A percentile compares a stretch with the other conserved stretches of the same genome.
Conservation (phyloP, 2,113 vertebrate genomes). For the Gobio gobio region DNA sequence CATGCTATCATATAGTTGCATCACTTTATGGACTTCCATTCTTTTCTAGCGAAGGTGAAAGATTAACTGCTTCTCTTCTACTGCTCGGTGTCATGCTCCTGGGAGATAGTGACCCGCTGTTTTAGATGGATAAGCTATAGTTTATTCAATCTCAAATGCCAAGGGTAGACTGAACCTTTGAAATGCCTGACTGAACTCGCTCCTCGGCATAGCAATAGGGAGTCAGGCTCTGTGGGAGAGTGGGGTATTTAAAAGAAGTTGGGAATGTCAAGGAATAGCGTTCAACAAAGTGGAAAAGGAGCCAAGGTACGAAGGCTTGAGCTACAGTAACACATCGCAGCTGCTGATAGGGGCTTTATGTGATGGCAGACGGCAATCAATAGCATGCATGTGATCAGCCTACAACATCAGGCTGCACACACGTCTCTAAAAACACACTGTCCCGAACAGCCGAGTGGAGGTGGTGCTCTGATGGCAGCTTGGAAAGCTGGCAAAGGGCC, state of each 20-base stretch:
- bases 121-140: constrained; percentile 58
- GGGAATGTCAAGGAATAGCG: constrained; percentile 33
- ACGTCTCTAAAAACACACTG: constrained; percentile 54
- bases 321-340: background rate
- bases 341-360: background rate
- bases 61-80: constrained; percentile 52
- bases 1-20: constrained; percentile 21
- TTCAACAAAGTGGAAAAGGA: constrained; percentile 12
- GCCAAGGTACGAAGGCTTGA: background rate
- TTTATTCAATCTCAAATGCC: constrained; percentile 58
- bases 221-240: constrained; percentile 32
- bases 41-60: constrained; percentile 48
- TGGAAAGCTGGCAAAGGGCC: constrained; percentile 49
- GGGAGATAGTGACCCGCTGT: constrained; percentile 55
- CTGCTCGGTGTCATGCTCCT: constrained; percentile 48
- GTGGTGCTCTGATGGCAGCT: constrained; percentile 44
- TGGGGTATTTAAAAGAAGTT: constrained; percentile 30
- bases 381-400: background rate
- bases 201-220: constrained; percentile 24
- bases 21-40: constrained; percentile 16
- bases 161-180: constrained; percentile 44
- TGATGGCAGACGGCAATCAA: background rate
- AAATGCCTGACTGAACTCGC: constrained; percentile 42
- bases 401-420: background rate
- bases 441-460: constrained; percentile 53